Conservation (phyloP, 2,797 vertebrate genomes). For the Acipenser transmontanus region DNA sequence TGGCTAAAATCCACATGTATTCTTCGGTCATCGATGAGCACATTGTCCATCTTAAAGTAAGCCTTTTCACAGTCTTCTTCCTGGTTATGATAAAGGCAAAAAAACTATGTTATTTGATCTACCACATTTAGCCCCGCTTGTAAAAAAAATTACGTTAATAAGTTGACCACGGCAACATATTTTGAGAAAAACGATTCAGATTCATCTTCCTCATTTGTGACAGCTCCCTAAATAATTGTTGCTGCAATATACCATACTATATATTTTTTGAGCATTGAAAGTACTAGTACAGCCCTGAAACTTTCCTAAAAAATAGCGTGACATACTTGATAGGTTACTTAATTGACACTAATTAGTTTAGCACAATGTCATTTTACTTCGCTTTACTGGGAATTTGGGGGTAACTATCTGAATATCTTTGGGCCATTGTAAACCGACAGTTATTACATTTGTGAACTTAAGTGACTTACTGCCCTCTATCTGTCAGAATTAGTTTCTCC, state of each 20-base stretch:
- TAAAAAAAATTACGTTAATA: background rate
- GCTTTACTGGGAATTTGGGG: too few species aligned
- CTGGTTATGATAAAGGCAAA: slow-evolving; percentile 44
- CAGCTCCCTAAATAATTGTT: slow-evolving; percentile 4
- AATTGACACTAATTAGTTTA: too few species aligned
- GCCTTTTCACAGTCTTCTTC: slow-evolving; percentile 97
- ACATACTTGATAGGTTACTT: too few species aligned
- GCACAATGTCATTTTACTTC: too few species aligned
- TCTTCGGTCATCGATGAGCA: slow-evolving; percentile 90
- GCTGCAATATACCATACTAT: too few species aligned
- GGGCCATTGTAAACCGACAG: too few species aligned
- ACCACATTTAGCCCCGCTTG: too few species aligned
- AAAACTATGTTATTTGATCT: slow-evolving; percentile 18
- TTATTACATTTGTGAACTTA: background rate
- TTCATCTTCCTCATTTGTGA: background rate
- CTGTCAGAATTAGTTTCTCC: background rate
- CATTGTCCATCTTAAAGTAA: slow-evolving; percentile 98
- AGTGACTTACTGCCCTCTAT: slow-evolving; percentile 1
- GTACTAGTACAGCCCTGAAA: too few species aligned
- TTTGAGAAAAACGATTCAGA: background rate
- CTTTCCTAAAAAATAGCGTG: too few species aligned
- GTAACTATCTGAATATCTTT: too few species aligned
- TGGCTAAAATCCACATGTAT: slow-evolving; percentile 98
- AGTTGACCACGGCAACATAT: background rate
- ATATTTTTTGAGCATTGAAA: too few species aligned